phyloP scores from a whole-genome alignment of 2,888 invertebrate genomes.

The Ophraella communa region DNA sequence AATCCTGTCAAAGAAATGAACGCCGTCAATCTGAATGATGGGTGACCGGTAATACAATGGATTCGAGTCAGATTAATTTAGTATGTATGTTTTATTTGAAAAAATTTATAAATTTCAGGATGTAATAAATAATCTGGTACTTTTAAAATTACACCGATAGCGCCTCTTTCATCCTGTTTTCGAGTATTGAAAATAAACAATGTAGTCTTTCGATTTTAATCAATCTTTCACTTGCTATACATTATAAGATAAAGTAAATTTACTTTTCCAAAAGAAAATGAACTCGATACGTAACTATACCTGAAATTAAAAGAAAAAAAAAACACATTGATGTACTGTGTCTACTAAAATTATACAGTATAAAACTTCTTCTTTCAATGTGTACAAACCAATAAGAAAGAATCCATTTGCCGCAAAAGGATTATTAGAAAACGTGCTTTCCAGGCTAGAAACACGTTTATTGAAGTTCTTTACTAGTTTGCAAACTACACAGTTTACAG shows the following conservation, averaged over 20 bases:
- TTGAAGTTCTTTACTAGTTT: too few relatives aligned
- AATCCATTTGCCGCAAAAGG: too few relatives aligned
- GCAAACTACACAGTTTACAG: too few relatives aligned
- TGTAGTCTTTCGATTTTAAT: background rate
- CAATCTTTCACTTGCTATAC: background rate
- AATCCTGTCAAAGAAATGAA: conserved; percentile 26
- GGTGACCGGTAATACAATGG: conserved; percentile 1
- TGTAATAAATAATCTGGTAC: background rate
- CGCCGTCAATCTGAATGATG: conserved; percentile 25
- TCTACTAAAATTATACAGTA: background rate
- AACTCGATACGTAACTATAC: background rate
- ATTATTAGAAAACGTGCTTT: too few relatives aligned
- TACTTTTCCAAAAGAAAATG: background rate
- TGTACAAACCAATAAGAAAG: too few relatives aligned
- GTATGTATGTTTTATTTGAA: background rate
- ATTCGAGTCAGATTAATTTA: background rate
- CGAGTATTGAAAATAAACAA: background rate
- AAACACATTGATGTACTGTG: background rate
- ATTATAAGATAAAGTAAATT: background rate
- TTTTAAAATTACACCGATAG: background rate
- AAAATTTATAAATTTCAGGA: background rate
- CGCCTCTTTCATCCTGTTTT: background rate
- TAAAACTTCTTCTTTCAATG: background rate
- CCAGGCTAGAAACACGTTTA: too few relatives aligned
- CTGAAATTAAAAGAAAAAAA: too few relatives aligned